phyloP scores from a whole-genome alignment of 2,113 vertebrate genomes.

The Oriolus oriolus region DNA sequence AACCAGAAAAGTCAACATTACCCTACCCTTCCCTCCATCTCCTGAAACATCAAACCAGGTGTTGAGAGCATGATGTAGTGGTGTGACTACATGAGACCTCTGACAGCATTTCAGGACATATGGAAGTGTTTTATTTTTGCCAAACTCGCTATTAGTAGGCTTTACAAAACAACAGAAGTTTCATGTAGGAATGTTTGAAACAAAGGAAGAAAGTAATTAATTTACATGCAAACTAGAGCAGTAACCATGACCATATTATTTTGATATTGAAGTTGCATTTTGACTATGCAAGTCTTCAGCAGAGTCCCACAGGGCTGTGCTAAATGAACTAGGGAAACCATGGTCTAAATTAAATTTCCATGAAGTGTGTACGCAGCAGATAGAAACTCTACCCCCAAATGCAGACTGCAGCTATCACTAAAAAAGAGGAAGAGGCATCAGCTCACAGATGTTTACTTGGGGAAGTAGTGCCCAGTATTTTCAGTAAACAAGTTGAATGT shows the following conservation, averaged over 20 bases:
- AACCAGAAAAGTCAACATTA: neutral
- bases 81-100: neutral
- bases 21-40: neutral
- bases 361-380: fast-evolving
- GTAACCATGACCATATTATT: neutral
- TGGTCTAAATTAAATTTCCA: neutral
- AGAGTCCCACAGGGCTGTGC: fast-evolving
- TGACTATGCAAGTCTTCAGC: neutral
- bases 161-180: neutral
- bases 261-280: neutral
- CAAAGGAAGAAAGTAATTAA: neutral
- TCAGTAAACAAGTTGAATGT: neutral
- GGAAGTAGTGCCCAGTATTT: neutral
- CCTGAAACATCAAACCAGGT: neutral
- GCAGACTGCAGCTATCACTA: neutral
- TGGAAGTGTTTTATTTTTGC: neutral
- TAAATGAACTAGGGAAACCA: neutral
- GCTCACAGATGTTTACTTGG: neutral
- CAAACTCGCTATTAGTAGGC: neutral
- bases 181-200: neutral
- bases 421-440: neutral
- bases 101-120: neutral
- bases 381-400: neutral
- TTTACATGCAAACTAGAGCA: neutral
- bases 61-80: neutral